Base-by-base conservation (phyloP, 2,888 invertebrate genomes). In the Dynastes hyllus region DNA sequence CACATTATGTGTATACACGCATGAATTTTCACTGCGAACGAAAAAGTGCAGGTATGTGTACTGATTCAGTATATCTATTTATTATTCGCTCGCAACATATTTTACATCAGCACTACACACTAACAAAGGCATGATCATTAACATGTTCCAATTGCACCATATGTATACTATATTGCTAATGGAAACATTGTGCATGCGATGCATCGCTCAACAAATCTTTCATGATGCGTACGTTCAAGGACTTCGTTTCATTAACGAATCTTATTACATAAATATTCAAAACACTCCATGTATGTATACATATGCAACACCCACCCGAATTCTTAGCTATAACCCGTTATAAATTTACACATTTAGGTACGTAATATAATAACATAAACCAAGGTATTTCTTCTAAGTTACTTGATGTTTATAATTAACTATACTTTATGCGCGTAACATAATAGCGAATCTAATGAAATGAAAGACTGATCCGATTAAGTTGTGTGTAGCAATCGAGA, bases 191-290 rank as follows among this genome's bases (percentile, higher is more conserved):
- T 66, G 66, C 40, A 13, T 66, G 40, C 32, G 13, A 37, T 32
- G 65, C 66, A 66, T 40, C 16, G 32, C 66, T 9, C 32, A 55
- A 16, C 55, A 55, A 32, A 32, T 55, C 50, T 32, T 71, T 71
- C 71, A 71, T 37, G 37, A 53, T 32, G 55, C 6, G 32, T 71
- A 71, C 55, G 71, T 27, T 71, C 71, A 71, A 71, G 71, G 55
- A 32, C 37, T 71, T 13, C 16, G 40, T 66, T 71, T 71, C 71
- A 71, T 53, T 71, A 71, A 71, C 55, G 55, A 37, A 71, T 71
- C 55, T 32, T 16, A 11, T 53, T 32, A 32, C 13, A 55, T 71
- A 71, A 71, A 71, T 71, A 70, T 71, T 71, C 53, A 37, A 37
- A 37, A 37, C 32, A 37, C 32, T 37, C 32, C 5, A 37, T 16